Percentiles rank a stretch among this genome's conserved stretches.
These are phyloP conservation scores for Danio kyathit DNA, from an alignment of 2,797 vertebrate species.

Conservation along the genomic window DNA sequence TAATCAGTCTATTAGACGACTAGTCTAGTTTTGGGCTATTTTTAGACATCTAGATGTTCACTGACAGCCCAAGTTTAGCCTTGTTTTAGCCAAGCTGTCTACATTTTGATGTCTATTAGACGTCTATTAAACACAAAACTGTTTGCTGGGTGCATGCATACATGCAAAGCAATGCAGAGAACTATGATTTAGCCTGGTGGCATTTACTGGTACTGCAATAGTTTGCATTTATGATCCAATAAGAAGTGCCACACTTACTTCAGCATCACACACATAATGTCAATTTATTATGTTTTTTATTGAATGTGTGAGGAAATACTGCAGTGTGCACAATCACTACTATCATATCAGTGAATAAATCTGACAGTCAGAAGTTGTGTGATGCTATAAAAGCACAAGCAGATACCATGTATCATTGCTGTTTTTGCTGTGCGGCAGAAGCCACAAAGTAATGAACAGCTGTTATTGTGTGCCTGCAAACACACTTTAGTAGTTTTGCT, in stretches of 20 bases:
- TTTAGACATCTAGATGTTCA: too few relatives aligned
- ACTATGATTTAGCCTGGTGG: slow-evolving; percentile 18
- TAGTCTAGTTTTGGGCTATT: too few relatives aligned
- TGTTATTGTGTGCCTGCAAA: neutral
- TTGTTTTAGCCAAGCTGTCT: too few relatives aligned
- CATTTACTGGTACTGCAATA: slow-evolving; percentile 15
- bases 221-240: slow-evolving; percentile 20
- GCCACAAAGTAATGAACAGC: neutral
- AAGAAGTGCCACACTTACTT: slow-evolving; percentile 23
- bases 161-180: neutral
- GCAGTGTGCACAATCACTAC: neutral
- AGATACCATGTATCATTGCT: neutral
- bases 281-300: neutral
- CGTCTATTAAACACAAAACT: too few relatives aligned
- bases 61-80: too few relatives aligned
- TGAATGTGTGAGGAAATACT: neutral
- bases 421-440: neutral
- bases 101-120: too few relatives aligned
- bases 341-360: slow-evolving; percentile 1
- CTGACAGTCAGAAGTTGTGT: neutral
- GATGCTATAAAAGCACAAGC: neutral
- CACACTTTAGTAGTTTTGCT: neutral
- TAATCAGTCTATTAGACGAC: too few relatives aligned
- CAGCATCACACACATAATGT: slow-evolving; percentile 2
- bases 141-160: too few relatives aligned